A percentile compares a stretch with the other conserved stretches of the same genome.
Evolutionary conservation across 2,888 invertebrate species (phyloP).

Genomic region (Athrips mouffetella): DNA sequence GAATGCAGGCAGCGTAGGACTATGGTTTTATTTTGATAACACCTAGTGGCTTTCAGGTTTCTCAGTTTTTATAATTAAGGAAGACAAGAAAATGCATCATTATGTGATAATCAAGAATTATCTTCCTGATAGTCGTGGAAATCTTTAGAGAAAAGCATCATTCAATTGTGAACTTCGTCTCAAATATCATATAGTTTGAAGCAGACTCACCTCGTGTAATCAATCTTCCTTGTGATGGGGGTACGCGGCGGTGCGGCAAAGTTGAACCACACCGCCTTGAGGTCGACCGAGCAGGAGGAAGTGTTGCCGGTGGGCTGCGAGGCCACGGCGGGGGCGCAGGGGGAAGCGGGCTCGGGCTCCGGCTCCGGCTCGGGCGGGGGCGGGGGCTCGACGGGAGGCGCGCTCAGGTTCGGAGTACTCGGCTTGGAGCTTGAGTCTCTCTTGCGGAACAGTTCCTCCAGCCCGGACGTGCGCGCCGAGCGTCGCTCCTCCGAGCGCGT

Average conservation of each 20-base stretch:
- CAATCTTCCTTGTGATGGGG: constrained; percentile 95
- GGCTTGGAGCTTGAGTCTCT: constrained; percentile 80
- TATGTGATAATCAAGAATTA: too few species aligned
- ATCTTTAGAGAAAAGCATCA: too few species aligned
- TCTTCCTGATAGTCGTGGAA: too few species aligned
- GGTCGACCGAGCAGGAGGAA: constrained; percentile 91
- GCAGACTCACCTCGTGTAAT: constrained; percentile 85
- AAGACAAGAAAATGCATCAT: too few species aligned
- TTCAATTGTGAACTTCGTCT: too few species aligned
- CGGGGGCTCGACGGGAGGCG: constrained; percentile 46
- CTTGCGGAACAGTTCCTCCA: constrained; percentile 70
- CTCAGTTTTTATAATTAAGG: too few species aligned
- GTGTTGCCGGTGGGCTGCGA: constrained; percentile 85
- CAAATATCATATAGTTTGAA: too few species aligned
- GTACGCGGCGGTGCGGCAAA: constrained; percentile 98
- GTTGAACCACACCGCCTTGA: constrained; percentile 97
- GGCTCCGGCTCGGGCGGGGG: constrained; percentile 38
- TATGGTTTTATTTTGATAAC: too few species aligned
- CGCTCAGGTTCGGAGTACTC: constrained; percentile 76
- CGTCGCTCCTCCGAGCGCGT: neutral
- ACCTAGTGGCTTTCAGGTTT: too few species aligned
- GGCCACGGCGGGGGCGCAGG: constrained; percentile 63
- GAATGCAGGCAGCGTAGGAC: too few species aligned
- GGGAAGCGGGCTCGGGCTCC: constrained; percentile 47
- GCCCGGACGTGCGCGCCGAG: constrained; percentile 56